Percentiles rank a stretch among this genome's conserved stretches.
Evolutionary conservation across 2,113 vertebrate species (phyloP).

Genomic region (Vombatus ursinus): DNA sequence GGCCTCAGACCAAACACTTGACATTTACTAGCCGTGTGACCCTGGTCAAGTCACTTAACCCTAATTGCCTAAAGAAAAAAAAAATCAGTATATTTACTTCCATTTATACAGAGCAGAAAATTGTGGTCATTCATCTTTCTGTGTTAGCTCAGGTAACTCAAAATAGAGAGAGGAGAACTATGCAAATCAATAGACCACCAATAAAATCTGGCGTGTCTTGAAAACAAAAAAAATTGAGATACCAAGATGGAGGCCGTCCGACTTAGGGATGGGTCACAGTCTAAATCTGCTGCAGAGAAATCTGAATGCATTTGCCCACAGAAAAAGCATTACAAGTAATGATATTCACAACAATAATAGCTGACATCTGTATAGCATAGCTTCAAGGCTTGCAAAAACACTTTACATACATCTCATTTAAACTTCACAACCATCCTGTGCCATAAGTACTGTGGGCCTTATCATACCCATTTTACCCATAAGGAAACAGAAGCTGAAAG

Average conservation of each 20-base stretch:
- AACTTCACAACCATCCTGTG: neutral
- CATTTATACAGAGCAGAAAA: neutral
- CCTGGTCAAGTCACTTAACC: no score
- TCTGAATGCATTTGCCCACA: neutral
- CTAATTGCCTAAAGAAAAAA: no score
- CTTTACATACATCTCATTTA: neutral
- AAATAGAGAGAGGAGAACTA: constrained; percentile 18
- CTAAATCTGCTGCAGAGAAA: neutral
- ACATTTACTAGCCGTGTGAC: no score
- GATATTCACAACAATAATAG: neutral
- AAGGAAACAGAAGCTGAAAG: neutral
- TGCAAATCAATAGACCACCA: neutral
- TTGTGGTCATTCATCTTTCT: neutral
- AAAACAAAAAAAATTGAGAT: constrained; percentile 43
- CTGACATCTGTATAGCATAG: neutral
- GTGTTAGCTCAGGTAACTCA: neutral
- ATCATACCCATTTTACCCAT: neutral
- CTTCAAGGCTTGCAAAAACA: neutral
- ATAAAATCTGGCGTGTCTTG: constrained; percentile 23
- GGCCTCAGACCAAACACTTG: no score
- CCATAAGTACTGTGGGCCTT: neutral
- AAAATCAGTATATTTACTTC: neutral
- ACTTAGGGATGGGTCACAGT: neutral
- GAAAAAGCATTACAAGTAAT: neutral
- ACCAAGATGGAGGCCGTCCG: neutral